phyloP scores from a whole-genome alignment of 2,113 vertebrate genomes.

The Aptenodytes forsteri region DNA sequence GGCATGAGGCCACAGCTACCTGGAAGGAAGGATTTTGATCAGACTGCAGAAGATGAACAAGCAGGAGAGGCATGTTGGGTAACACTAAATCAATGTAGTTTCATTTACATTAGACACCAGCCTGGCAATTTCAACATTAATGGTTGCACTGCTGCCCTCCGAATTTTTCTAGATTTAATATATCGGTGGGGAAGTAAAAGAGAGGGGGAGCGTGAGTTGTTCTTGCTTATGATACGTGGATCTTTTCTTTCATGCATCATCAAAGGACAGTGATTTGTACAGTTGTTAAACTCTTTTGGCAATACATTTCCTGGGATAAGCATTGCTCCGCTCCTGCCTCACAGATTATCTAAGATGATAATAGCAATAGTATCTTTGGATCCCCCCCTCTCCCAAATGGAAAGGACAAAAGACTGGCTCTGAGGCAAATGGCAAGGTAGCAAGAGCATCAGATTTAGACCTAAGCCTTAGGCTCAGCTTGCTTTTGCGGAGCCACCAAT shows the following conservation, averaged over 20 bases:
- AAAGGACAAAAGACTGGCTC: neutral
- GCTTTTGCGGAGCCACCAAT: neutral
- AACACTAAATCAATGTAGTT: slow-evolving; percentile 36
- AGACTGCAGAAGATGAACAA: slow-evolving; percentile 5
- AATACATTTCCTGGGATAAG: neutral
- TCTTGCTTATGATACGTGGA: neutral
- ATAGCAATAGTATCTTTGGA: neutral
- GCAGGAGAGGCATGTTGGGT: neutral
- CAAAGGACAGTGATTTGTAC: neutral
- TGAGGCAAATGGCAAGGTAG: neutral
- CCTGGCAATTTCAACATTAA: neutral
- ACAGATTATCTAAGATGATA: neutral
- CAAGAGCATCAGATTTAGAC: neutral
- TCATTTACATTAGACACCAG: slow-evolving; percentile 59
- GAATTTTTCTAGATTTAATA: slow-evolving; percentile 53
- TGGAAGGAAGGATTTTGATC: slow-evolving; percentile 39
- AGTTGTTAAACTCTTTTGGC: neutral
- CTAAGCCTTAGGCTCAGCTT: neutral
- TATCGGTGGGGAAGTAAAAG: neutral
- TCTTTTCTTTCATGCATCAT: neutral
- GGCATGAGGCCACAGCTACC: slow-evolving; percentile 18
- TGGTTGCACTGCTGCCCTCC: neutral
- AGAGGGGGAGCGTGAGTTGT: neutral
- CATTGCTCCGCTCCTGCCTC: neutral
- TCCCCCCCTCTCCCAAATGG: neutral